Evolutionary conservation across 2,888 invertebrate genomes (phyloP).

Genomic region (Andrena camellia): DNA sequence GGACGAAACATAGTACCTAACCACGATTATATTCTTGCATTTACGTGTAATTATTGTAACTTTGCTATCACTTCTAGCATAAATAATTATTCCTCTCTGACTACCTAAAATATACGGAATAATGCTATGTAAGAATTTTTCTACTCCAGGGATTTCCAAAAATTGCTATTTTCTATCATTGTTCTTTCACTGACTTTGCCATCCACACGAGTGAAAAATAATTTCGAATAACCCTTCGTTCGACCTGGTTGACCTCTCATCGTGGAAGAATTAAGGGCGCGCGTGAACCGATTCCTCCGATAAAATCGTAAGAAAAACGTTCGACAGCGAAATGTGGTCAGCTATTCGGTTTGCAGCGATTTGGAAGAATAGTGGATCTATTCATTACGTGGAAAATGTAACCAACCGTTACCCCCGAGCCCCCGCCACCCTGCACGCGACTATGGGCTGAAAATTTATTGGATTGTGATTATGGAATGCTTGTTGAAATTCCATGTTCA

Average conservation of each 20-base stretch:
- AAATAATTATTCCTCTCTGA: no score
- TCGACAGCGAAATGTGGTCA: conserved; percentile 10
- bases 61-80: no score
- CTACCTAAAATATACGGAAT: no score
- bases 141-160: no score
- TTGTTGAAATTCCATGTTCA: conserved; percentile 10
- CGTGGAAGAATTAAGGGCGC: conserved; percentile 7
- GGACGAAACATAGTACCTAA: no score
- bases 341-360: conserved; percentile 7
- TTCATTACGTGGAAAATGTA: conserved; percentile 27
- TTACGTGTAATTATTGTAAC: no score
- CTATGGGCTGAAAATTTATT: conserved; percentile 24
- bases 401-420: not conserved
- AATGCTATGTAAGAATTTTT: no score
- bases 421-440: not conserved
- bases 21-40: no score
- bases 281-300: conserved; percentile 1
- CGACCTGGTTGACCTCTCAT: not conserved
- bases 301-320: conserved; percentile 32
- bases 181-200: no score
- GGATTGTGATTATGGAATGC: conserved; percentile 9
- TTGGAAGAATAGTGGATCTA: conserved; percentile 9
- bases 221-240: not conserved
- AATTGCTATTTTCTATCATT: no score
- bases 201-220: not conserved